Percentiles rank a stretch among this genome's conserved stretches.
phyloP scores from a whole-genome alignment of 1,140 invertebrate genomes.

The Drosophila bipectinata region DNA sequence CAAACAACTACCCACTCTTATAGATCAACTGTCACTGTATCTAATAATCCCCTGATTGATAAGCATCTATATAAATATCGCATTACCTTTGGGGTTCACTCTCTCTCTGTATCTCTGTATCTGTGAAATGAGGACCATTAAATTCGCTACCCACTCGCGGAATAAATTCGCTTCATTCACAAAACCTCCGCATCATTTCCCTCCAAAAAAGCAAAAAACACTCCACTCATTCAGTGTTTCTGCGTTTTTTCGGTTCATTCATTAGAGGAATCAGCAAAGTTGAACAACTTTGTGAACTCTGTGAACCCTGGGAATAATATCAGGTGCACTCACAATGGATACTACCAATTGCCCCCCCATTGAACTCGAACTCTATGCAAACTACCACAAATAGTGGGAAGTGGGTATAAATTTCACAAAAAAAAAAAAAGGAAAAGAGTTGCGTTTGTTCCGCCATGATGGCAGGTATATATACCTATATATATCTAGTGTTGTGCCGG shows the following conservation, averaged over 20 bases:
- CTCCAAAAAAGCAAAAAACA: not conserved
- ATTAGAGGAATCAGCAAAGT: constrained; percentile 40
- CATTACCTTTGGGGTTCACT: not conserved
- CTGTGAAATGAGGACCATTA: constrained; percentile 5
- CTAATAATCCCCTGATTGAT: not conserved
- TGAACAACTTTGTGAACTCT: constrained; percentile 40
- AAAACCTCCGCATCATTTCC: not conserved
- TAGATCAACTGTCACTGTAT: too few species aligned
- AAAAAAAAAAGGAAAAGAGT: not conserved
- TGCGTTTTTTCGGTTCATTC: constrained; percentile 45
- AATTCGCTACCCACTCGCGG: constrained; percentile 10
- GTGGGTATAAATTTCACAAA: constrained; percentile 13
- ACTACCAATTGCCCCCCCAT: constrained; percentile 35
- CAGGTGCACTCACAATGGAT: constrained; percentile 32
- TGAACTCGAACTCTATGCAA: constrained; percentile 46
- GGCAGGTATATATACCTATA: not conserved
- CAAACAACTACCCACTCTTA: too few species aligned
- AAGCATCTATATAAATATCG: not conserved
- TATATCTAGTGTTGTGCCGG: constrained; percentile 20
- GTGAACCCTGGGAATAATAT: constrained; percentile 15
- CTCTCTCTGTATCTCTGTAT: not conserved
- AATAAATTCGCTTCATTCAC: constrained; percentile 26
- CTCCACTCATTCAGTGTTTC: constrained; percentile 14
- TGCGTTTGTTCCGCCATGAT: constrained; percentile 21
- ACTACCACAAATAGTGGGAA: not conserved